Evolutionary conservation across 2,113 vertebrate genomes (phyloP), one percentile per base, ranked within the genome.

Genomic region (Choloepus hoffmanni): DNA sequence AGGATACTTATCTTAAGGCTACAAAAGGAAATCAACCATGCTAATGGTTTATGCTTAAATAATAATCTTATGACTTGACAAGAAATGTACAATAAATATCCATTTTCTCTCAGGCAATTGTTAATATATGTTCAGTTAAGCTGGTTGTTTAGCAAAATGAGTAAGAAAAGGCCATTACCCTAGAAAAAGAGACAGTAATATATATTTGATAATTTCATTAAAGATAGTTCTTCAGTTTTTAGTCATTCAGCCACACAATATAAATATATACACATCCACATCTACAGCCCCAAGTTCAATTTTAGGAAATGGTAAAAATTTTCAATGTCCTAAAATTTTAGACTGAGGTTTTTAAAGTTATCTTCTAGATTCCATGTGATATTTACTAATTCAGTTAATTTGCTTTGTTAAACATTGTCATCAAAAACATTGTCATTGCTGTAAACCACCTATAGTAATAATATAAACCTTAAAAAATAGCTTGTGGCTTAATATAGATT

Each of bases 81-180:
- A 26, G 26, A 85, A 85, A 65, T 92, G 18, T 58, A 82, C 9
- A 68, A 78, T 65, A 84, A 93, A 67, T 85, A 85, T 33, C 8
- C 3, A 21, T 81, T 89, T 95, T 63, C 67, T 81, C 21, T 23
- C 33, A 78, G 89, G 33, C 23, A 92, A 60, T 77, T 85, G n/a
- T 77, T 92, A 72, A 72, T 36, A 65, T 76, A 89, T 77, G 33
- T 78, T 88, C 40, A 84, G 28, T 93, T 93, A 60, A 60, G 36
- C 63, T 89, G 74, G 76, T 96, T 90, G 15, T 63, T 93, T 76
- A 81, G 36, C 28, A 81, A 89, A 89, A 76, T 85, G 21, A 92
- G 53, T 87, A 84, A 55, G 48, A 89, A 88, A 95, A 83, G 50
- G 62, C 5, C 10, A 55, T 62, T 87, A 76, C 10, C 18, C 7